Evolutionary conservation across 2,113 vertebrate genomes (phyloP).

Genomic region (Isichthys henryi): DNA sequence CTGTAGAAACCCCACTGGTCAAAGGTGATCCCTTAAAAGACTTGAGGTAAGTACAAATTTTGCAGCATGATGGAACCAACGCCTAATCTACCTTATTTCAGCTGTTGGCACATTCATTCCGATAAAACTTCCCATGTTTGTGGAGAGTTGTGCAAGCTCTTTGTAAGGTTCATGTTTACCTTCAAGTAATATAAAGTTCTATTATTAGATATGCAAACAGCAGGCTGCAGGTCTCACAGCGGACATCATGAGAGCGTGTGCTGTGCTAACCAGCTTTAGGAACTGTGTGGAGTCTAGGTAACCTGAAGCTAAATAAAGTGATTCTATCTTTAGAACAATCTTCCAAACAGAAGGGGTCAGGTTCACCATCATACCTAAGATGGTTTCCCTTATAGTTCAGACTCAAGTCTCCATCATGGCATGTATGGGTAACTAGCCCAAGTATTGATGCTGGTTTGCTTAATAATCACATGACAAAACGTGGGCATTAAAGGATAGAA

Average conservation of each 20-base stretch:
- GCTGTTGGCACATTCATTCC: not conserved
- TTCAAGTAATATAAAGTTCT: not conserved
- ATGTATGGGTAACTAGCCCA: not conserved
- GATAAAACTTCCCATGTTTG: not conserved
- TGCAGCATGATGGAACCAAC: not conserved
- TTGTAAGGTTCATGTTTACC: not conserved
- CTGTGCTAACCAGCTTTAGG: not conserved
- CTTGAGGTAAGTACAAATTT: conserved; percentile 65
- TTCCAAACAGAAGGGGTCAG: not conserved
- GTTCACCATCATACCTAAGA: not conserved
- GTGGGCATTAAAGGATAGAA: not conserved
- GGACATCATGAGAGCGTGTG: not conserved
- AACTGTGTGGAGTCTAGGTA: not conserved
- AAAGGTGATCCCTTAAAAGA: conserved; percentile 75
- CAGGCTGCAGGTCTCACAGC: not conserved
- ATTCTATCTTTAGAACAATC: not conserved
- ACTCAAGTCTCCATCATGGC: not conserved
- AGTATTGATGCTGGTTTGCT: not conserved
- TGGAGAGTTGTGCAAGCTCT: not conserved
- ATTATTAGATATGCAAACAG: not conserved
- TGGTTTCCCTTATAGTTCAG: not conserved
- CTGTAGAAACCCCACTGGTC: conserved; percentile 81
- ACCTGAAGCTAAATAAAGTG: not conserved
- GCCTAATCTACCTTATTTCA: not conserved
- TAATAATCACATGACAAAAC: not conserved